Evolutionary conservation across 2,113 vertebrate species (phyloP), one percentile per base, ranked within the genome.

Genomic region (Zapus hudsonius): DNA sequence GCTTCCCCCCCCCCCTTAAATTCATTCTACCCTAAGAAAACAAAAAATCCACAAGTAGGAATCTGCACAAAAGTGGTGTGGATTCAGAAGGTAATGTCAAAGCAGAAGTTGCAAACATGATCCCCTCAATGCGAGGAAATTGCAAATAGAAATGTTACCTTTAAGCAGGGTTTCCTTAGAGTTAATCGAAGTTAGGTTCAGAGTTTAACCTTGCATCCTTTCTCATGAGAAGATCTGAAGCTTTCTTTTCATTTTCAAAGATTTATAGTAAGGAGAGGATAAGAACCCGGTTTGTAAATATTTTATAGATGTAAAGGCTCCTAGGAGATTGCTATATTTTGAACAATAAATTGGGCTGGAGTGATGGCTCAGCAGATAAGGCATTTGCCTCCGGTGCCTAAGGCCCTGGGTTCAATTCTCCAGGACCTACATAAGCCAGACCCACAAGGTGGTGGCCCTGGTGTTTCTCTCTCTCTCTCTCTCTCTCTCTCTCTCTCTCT

Each of bases 181-280:
- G 33, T 89, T 89, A 84, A 67, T 36, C 63, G n/a, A n/a, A 84
- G 9, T 36, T 67, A 29, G 25, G 31, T 75, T 1, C 38, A 87
- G 20, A 42, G 4, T 84, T 91, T 90, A 25, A 33, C 16, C 36
- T 72, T 47, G 5, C 38, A 13, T 70, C 38, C 69, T 93, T 96
- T 94, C 23, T 64, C 47, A 25, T 83, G 73, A 83, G n/a, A 76
- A 27, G 3, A 3, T 67, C 52, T 91, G 25, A 61, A 61, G 31
- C 31, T 95, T 94, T 76, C 72, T 78, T 70, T 84, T 55, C 63
- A 57, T 89, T 96, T 94, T 85, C 38, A 74, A 88, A 87, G 11
- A 72, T 93, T 84, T 84, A 70, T 74, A 29, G 86, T 13, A 59
- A 59, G 82, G n/a, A 20, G 61, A 11, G 36, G 12, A 55, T 69